These are phyloP conservation scores for Epinotia demarniana DNA, from an alignment of 2,888 invertebrate genomes.

Conservation along the genomic window DNA sequence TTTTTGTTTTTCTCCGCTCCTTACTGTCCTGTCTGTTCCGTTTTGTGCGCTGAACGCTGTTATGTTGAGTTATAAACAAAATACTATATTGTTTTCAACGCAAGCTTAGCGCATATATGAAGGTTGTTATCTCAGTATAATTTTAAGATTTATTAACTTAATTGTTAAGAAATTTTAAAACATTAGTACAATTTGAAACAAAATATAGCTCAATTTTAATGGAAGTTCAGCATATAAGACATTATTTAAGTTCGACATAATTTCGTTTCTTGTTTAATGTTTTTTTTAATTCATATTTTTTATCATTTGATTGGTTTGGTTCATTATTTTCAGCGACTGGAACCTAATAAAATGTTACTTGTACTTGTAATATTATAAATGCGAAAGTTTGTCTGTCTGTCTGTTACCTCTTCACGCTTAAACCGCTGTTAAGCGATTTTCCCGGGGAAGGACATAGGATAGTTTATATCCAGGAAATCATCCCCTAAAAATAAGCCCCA, in stretches of 20 bases:
- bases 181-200: too few relatives aligned
- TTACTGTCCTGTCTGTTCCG: conserved; percentile 12
- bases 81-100: too few relatives aligned
- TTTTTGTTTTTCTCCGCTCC: conserved; percentile 60
- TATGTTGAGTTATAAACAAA: background rate
- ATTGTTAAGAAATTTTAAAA: too few relatives aligned
- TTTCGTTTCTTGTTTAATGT: background rate
- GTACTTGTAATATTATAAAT: too few relatives aligned
- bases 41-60: conserved; percentile 6
- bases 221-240: conserved; percentile 15
- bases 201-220: too few relatives aligned
- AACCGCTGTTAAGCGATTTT: too few relatives aligned
- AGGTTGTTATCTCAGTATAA: background rate
- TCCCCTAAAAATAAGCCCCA: too few relatives aligned
- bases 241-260: conserved; percentile 8
- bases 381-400: too few relatives aligned
- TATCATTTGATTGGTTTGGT: background rate
- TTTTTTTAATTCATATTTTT: background rate
- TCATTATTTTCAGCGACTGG: background rate
- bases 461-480: too few relatives aligned
- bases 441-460: too few relatives aligned
- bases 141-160: background rate
- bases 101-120: background rate
- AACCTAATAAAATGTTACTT: too few relatives aligned
- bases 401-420: too few relatives aligned